A percentile compares a stretch with the other conserved stretches of the same genome.
phyloP scores from a whole-genome alignment of 2,888 invertebrate species.

The Seira sanloemensis region DNA sequence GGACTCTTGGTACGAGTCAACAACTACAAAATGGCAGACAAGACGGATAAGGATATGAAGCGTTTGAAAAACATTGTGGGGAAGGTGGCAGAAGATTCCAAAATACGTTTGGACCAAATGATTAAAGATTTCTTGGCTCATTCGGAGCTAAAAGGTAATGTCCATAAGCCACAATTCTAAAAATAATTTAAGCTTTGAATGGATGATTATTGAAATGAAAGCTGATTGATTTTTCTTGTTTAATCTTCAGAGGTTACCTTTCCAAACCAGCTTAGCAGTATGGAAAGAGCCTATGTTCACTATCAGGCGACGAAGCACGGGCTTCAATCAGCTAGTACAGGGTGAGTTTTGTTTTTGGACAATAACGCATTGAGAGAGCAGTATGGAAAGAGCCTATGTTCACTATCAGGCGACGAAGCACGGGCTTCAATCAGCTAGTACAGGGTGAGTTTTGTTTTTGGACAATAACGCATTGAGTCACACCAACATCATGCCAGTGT shows the following conservation, averaged over 20 bases:
- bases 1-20: no score
- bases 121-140: constrained; percentile 29
- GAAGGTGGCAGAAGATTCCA: constrained; percentile 35
- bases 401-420: constrained; percentile 46
- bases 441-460: constrained; percentile 44
- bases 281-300: constrained; percentile 63
- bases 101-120: constrained; percentile 37
- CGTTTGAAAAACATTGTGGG: constrained; percentile 37
- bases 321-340: constrained; percentile 47
- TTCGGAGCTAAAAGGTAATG: constrained; percentile 24
- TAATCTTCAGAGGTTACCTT: constrained; percentile 40
- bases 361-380: background rate
- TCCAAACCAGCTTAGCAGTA: constrained; percentile 38
- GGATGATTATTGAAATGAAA: background rate
- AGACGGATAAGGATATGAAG: constrained; percentile 33
- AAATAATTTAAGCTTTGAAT: background rate
- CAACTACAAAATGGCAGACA: constrained; percentile 27
- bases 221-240: background rate
- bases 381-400: constrained; percentile 48
- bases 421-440: constrained; percentile 50
- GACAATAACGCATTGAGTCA: background rate
- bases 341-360: constrained; percentile 36
- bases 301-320: constrained; percentile 44
- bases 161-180: background rate
- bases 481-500: no score